Evolutionary conservation across 2,113 vertebrate species (phyloP), one percentile per base, ranked within the genome.

Genomic region (Isurus oxyrinchus): DNA sequence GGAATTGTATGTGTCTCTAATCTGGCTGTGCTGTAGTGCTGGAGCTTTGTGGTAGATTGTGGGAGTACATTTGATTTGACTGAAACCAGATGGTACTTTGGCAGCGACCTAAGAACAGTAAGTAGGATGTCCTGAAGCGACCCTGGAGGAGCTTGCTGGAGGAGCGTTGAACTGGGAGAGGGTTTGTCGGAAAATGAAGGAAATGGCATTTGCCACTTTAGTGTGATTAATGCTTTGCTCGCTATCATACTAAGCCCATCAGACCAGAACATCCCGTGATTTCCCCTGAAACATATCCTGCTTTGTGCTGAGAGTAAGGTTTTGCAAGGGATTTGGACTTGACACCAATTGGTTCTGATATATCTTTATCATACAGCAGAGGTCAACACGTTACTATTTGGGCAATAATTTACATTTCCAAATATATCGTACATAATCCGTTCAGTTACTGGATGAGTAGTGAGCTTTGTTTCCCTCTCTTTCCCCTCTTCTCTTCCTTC

Each of bases 51-150:
- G 40, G 96, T 93, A 93, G 23, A 69, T 95, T 0, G 0, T 0
- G 2, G 16, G 53, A 2, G 0, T 0, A 76, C 53, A 25, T 63
- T 19, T 97, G 96, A 0, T 97, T 97, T 97, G 97, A 97, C 97
- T 16, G 53, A 57, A 88, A 44, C 31, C 95, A 72, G 27, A 84
- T 96, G 27, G 35, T 27, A 53, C 44, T 61, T 3, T 0, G 6
- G 76, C 11, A 0, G 7, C 1, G 3, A 27, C 31, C 0, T 59
- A 13, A 93, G 27, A 66, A 11, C 13, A 76, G 25, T 23, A 94
- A 63, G 40, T 94, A 61, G 57, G 35, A 63, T 94, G 90, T 63
- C 90, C 90, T 94, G 59, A 63, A 63, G 59, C 23, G 35, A 94
- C 90, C 90, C 90, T n/a, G n/a, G n/a, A n/a, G n/a, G n/a, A 94